phyloP scores from a whole-genome alignment of 2,113 vertebrate species.

The Cebus imitator region DNA sequence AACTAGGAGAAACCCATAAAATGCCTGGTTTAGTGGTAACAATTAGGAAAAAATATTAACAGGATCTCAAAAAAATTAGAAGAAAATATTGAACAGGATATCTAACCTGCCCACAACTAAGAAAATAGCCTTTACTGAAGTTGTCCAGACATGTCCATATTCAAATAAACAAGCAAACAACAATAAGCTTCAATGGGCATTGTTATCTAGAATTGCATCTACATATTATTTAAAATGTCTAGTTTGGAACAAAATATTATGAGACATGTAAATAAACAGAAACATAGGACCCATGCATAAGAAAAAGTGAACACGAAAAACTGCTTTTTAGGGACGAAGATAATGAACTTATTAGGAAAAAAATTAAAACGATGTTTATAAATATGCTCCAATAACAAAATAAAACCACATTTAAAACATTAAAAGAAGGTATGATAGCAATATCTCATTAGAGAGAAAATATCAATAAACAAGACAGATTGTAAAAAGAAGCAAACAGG shows the following conservation, averaged over 20 bases:
- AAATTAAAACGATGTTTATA: not conserved
- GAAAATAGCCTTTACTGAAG: not conserved
- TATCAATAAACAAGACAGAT: not conserved
- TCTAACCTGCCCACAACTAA: not conserved
- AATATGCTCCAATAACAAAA: not conserved
- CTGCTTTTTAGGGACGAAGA: not conserved
- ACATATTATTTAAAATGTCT: not conserved
- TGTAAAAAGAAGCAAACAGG: not conserved
- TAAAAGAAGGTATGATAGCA: not conserved
- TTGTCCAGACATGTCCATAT: not conserved
- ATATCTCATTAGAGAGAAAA: not conserved
- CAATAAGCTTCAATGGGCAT: not conserved
- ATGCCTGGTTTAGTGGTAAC: not conserved
- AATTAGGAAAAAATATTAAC: not conserved
- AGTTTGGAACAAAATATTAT: not conserved
- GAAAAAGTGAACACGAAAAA: not conserved
- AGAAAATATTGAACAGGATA: not conserved
- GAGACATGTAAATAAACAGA: not conserved
- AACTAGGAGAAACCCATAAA: not conserved
- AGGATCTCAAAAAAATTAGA: not conserved
- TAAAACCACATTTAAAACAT: not conserved
- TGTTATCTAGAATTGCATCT: not conserved
- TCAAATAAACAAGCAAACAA: not conserved
- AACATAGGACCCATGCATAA: not conserved
- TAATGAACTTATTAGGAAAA: not conserved